Base-by-base conservation (phyloP, 1,140 invertebrate genomes). In the Ptiloglossa arizonensis region DNA sequence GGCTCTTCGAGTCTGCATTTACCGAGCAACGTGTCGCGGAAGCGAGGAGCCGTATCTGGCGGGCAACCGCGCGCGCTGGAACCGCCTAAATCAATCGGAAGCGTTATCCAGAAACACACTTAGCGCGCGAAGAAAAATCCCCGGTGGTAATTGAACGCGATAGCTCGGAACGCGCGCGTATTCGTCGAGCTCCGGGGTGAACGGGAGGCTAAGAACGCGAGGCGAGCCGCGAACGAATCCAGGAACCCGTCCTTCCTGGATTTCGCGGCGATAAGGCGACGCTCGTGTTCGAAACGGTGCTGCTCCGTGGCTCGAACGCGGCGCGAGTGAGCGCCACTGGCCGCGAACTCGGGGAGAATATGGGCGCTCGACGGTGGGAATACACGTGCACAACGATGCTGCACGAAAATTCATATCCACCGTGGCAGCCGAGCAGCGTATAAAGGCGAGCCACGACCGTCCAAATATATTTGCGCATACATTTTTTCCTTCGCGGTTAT, bases 371-470 rank as follows among this genome's bases (percentile, higher is more conserved):
- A 83, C 54, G 83, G 82, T 85, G 82, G 75, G 83, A 85, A 85
- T 85, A 86, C 83, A 85, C 70, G 82, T 84, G 83, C 82, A 84
- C 69, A 62, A 78, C 57, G 69, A 75, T 84, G 82, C 82, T 69
- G 83, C 74, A 85, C 83, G 83, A 85, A 85, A 85, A 85, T 86
- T 86, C 83, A 86, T 86, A 86, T 86, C 82, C 82, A 85, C 56
- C 69, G 54, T 85, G 83, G 83, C 79, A 81, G 79, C 67, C 82
- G 71, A 66, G 62, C 59, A 77, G 44, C 73, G 52, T 59, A 85
- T 80, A 85, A 81, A 81, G 82, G 79, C 82, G 67, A 84, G 69
- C 77, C 82, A 84, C 68, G 82, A 78, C 68, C 82, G 67, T 85
- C 83, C 62, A 85, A 85, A 85, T 85, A 84, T 85, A 85, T 85